Percentiles rank a stretch among this genome's conserved stretches.
Evolutionary conservation across 2,113 vertebrate species (phyloP).

Genomic region (Theristicus caerulescens): DNA sequence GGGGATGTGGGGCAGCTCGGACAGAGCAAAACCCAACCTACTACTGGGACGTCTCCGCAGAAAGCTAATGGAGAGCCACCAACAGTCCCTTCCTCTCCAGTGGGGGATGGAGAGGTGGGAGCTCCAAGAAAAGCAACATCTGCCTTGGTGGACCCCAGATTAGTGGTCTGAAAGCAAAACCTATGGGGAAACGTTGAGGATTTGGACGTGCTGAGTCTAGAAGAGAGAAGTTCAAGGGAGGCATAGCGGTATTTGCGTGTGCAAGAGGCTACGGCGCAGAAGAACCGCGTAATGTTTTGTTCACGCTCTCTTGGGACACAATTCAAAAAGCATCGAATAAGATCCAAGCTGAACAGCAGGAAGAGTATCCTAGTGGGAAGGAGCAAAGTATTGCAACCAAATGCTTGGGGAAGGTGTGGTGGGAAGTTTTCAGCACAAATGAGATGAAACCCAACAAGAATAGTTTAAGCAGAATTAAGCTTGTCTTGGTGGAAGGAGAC

Average conservation of each 20-base stretch:
- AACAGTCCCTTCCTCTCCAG: neutral
- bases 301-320: constrained; percentile 16
- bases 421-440: constrained; percentile 38
- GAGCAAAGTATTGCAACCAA: constrained; percentile 28
- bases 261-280: neutral
- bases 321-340: neutral
- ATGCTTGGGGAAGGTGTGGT: constrained; percentile 36
- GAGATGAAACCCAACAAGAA: neutral
- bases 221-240: neutral
- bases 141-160: neutral
- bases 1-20: neutral
- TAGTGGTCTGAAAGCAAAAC: accelerated
- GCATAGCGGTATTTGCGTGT: accelerated
- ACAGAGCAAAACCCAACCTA: neutral
- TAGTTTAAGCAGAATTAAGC: neutral
- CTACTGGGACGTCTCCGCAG: accelerated
- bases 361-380: constrained; percentile 50
- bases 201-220: neutral
- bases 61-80: accelerated
- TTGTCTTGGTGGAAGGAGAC: neutral
- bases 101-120: neutral
- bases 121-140: neutral
- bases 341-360: constrained; percentile 53
- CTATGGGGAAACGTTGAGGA: accelerated
- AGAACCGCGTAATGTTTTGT: neutral